Base-by-base conservation (phyloP, 1,140 invertebrate genomes). In the Oppia nitens region DNA sequence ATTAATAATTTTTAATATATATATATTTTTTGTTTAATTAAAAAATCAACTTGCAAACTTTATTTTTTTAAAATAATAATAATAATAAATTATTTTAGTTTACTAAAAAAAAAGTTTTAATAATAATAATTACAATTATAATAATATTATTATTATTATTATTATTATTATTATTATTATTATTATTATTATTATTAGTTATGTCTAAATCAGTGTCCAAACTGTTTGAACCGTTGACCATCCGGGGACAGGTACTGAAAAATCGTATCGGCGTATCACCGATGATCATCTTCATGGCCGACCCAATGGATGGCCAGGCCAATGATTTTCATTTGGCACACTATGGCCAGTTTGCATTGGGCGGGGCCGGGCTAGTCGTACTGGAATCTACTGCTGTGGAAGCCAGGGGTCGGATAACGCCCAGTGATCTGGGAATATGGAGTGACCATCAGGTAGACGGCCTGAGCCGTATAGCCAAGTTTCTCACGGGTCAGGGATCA, bases 231-330 rank as follows among this genome's bases (percentile, higher is more conserved):
- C 53, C 53, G 25, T 20, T 54, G 20, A 20, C 6, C 4, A 54
- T 54, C 4, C n/a, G 53, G 4, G 25, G 25, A 6, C 9, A 48
- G 4, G 17, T 25, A 11, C 21, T 28, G 6, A 27, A 27, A 25
- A 54, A 54, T 54, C 53, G 53, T 6, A 54, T 54, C 6, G 6
- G 26, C 23, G 27, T 54, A 6, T 27, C 53, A 4, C 53, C 53
- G 21, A 54, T 54, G 53, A 6, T 4, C 23, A 23, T 11, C 9
- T 54, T 21, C 27, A 21, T 25, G 11, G 6, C 6, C 11, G 53
- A 21, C 6, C n/a, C n/a, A n/a, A n/a, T n/a, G n/a, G 53, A 54
- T 27, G 53, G 53, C 47, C 11, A 9, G 4, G n/a, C 20, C 53
- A 54, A 27, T 45, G 53, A 54, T 17, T 54, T 9, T 9, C 53